Evolutionary conservation across 2,113 vertebrate genomes (phyloP).

Genomic region (Lagopus leucura): DNA sequence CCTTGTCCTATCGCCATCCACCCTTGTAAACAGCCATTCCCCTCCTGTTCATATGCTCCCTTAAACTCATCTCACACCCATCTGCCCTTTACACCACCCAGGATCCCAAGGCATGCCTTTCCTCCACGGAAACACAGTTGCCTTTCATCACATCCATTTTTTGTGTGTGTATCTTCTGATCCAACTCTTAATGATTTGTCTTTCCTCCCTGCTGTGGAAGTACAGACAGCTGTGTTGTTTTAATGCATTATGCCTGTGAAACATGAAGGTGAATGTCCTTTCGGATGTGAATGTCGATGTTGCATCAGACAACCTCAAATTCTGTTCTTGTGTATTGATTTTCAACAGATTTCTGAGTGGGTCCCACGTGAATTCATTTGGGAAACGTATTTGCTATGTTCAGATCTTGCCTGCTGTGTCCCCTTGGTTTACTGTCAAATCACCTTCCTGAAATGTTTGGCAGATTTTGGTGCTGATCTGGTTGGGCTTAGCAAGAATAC

Average conservation of each 20-base stretch:
- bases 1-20: too few species aligned
- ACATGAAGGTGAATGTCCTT: neutral
- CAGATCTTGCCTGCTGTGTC: neutral
- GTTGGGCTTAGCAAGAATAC: neutral
- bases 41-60: too few species aligned
- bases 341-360: accelerated
- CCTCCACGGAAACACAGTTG: neutral
- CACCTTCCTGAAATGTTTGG: neutral
- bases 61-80: neutral
- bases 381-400: accelerated
- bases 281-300: neutral
- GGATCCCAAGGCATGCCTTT: neutral
- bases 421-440: neutral
- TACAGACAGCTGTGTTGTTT: neutral
- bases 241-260: neutral
- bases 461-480: neutral
- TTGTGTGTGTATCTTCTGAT: neutral
- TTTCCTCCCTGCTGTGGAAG: neutral
- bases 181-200: neutral
- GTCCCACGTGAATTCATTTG: too few species aligned
- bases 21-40: too few species aligned
- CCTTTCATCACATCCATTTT: neutral
- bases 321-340: neutral
- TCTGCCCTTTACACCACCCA: neutral
- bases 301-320: neutral